phyloP scores from a whole-genome alignment of 2,888 invertebrate genomes.

The Scaeva pyrastri region DNA sequence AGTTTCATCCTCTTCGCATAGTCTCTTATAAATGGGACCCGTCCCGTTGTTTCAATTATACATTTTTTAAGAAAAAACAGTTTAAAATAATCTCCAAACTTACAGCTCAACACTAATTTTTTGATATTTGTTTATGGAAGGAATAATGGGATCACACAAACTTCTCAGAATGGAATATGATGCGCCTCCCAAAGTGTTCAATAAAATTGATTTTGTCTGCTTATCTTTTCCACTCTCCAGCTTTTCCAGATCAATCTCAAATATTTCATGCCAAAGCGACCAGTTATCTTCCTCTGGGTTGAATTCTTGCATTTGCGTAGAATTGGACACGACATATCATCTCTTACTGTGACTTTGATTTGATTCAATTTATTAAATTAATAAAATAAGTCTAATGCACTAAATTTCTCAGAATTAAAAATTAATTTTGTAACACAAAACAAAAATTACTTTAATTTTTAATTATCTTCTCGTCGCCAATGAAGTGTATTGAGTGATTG shows the following conservation, averaged over 20 bases:
- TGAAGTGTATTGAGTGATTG: background rate
- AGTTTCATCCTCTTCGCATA: too few species aligned
- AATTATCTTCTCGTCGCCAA: background rate
- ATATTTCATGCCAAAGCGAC: too few species aligned
- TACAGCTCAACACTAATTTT: slow-evolving; percentile 29
- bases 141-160: background rate
- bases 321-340: background rate
- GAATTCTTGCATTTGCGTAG: slow-evolving; percentile 17
- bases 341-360: slow-evolving; percentile 34
- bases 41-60: too few species aligned
- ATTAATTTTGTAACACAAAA: too few species aligned
- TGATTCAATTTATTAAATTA: background rate
- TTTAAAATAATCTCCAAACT: slow-evolving; percentile 15
- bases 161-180: background rate
- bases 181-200: background rate
- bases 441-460: background rate
- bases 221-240: too few species aligned
- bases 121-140: background rate
- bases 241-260: too few species aligned
- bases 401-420: too few species aligned
- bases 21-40: slow-evolving; percentile 12
- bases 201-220: slow-evolving; percentile 4
- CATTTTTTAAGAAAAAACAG: slow-evolving; percentile 32
- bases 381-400: too few species aligned
- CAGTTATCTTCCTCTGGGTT: too few species aligned